A percentile compares a stretch with the other conserved stretches of the same genome.
Conservation (phyloP, 2,888 invertebrate species). For the Clostera curtula region DNA sequence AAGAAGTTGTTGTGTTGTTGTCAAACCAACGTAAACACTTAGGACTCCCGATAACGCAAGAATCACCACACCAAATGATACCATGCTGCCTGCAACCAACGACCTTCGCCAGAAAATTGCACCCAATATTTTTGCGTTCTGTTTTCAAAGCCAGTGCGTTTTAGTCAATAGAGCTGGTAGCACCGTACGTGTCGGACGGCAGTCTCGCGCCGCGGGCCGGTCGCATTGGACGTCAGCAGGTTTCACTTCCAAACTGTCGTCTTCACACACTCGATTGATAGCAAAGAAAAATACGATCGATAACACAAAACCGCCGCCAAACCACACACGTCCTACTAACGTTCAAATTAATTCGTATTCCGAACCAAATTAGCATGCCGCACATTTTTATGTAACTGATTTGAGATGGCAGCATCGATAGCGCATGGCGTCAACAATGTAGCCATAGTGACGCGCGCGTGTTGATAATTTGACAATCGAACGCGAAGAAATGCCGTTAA, state of each 20-base stretch:
- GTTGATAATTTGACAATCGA: conserved; percentile 58
- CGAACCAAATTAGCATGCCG: conserved; percentile 21
- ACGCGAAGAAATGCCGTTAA: conserved; percentile 31
- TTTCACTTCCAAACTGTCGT: conserved; percentile 18
- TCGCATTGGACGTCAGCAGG: conserved; percentile 31
- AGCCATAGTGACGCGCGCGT: conserved; percentile 65
- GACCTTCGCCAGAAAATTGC: no score
- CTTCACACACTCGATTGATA: conserved; percentile 14
- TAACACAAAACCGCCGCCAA: conserved; percentile 30
- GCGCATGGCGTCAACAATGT: conserved; percentile 65
- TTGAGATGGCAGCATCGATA: conserved; percentile 39
- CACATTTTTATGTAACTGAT: conserved; percentile 29
- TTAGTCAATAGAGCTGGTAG: no score
- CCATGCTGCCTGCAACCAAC: no score
- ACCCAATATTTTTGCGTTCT: no score
- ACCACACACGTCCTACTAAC: conserved; percentile 15
- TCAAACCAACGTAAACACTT: no score
- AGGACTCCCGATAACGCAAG: no score
- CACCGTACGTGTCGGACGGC: no score
- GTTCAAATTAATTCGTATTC: conserved; percentile 13
- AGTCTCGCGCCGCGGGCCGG: conserved; percentile 56
- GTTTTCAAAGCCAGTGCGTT: no score
- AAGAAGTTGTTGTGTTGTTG: no score
- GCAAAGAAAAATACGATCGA: conserved; percentile 38
- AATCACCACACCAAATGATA: no score